These are phyloP conservation scores for Epirrita christyi DNA, from an alignment of 2,888 invertebrate genomes.

Conservation along the genomic window DNA sequence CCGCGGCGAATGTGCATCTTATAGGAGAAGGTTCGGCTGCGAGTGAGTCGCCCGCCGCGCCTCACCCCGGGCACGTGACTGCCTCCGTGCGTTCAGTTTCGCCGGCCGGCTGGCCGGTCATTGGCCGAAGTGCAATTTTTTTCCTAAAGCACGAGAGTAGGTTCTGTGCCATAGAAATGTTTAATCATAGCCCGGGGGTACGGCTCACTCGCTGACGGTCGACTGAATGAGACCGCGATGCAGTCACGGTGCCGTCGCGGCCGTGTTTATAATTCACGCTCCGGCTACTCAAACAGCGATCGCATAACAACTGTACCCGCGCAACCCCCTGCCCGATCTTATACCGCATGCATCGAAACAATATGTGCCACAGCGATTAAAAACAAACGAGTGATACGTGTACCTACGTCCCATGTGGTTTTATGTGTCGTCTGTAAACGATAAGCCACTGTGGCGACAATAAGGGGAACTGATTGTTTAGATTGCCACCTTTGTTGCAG, in stretches of 20 bases:
- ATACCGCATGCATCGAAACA: constrained; percentile 54
- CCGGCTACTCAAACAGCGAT: constrained; percentile 61
- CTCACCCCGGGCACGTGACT: constrained; percentile 85
- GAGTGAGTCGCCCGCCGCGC: constrained; percentile 77
- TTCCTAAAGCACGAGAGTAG: constrained; percentile 63
- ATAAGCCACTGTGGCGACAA: constrained; percentile 41
- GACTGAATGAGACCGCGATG: constrained; percentile 54
- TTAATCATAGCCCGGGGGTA: constrained; percentile 62
- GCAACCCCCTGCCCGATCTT: constrained; percentile 45
- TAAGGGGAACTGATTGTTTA: constrained; percentile 43
- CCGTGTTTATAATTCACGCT: constrained; percentile 59
- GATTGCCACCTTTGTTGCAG: constrained; percentile 39
- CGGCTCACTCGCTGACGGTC: constrained; percentile 53
- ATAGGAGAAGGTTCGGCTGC: constrained; percentile 80
- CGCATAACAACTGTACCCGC: constrained; percentile 65
- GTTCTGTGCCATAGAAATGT: constrained; percentile 70
- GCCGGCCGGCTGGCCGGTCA: constrained; percentile 79
- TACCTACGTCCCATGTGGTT: constrained; percentile 50
- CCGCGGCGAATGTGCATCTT: constrained; percentile 81
- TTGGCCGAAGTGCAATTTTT: constrained; percentile 75
- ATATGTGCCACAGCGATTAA: constrained; percentile 53
- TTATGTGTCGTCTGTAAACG: constrained; percentile 52
- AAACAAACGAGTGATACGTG: constrained; percentile 52
- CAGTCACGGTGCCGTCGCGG: constrained; percentile 36
- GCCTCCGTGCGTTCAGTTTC: constrained; percentile 70